Base-by-base conservation (phyloP, 2,888 invertebrate species). In the Sylvicola cinctus region DNA sequence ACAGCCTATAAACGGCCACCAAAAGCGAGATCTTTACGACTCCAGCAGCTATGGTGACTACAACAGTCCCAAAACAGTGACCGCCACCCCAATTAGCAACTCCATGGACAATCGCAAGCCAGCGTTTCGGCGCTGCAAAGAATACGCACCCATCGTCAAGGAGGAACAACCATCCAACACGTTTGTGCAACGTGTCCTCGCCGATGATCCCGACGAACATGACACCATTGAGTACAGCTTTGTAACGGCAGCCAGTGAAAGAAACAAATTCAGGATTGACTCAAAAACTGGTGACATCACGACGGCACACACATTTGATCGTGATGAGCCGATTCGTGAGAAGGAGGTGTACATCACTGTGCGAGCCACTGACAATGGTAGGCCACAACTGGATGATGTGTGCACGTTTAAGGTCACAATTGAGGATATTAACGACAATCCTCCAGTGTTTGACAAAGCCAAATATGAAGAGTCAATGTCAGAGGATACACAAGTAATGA, bases 341-440 rank as follows among this genome's bases (percentile, higher is more conserved):
- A 87, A 74, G 58, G 84, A 75, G 60, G 71, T 63, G 10, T 85
- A 84, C 49, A 67, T 87, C 33, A 88, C 87, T 23, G 83, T 93
- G 6, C 73, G 84, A 52, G 95, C 88, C 0, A 83, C 80, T 37
- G 95, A 95, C 60, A 83, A 90, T 54, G 95, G 93, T 1, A 70
- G 74, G 43, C 88, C 90, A 1, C 75, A 78, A 32, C 62, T 95
- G 34, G 87, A 87, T 45, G 90, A 90, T 47, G 81, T 87, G 36
- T 95, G 95, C 58, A 88, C 88, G 4, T 83, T 95, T 53, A 83
- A 79, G 62, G 81, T 91, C 36, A 72, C 75, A 41, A 80, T 93
- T 42, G 74, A 73, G 49, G 95, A 95, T 58, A 74, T 87, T 50
- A 96, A 96, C 60, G 95, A 96, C 55, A 93, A 93, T 51, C 62